Conservation (phyloP, 2,113 vertebrate species). For the Phalacrocorax brasilianus region DNA sequence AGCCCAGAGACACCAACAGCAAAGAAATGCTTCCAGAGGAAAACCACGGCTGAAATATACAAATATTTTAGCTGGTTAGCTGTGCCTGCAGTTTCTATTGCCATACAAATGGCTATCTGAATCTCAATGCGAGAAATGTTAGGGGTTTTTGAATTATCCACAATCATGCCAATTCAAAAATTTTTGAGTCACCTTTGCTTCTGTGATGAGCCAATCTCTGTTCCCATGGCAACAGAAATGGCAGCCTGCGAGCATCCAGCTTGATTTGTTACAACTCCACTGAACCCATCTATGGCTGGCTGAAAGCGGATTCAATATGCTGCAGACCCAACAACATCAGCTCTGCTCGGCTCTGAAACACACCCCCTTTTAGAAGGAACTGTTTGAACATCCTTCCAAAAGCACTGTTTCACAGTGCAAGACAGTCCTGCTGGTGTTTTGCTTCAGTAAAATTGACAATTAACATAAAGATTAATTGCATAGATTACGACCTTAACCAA, state of each 20-base stretch:
- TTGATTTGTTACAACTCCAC: not conserved
- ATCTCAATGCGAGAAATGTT: not conserved
- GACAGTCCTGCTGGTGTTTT: not conserved
- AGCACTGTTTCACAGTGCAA: not conserved
- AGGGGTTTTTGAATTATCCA: not conserved
- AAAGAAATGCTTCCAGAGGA: not conserved
- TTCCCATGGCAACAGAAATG: not conserved
- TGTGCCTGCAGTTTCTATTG: accelerated
- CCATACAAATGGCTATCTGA: accelerated
- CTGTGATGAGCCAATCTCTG: not conserved
- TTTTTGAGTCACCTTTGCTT: not conserved
- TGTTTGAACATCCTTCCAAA: not conserved
- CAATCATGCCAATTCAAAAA: not conserved
- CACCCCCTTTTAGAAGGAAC: not conserved
- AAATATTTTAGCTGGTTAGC: accelerated
- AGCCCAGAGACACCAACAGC: not conserved
- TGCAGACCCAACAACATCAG: not conserved
- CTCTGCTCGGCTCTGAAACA: accelerated
- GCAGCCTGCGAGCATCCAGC: not conserved
- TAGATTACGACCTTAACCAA: not conserved
- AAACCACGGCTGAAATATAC: accelerated
- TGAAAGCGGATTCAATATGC: accelerated
- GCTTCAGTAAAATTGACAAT: not conserved
- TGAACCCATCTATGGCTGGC: accelerated
- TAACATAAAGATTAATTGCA: not conserved